Conservation (phyloP, 2,113 vertebrate genomes). For the Vimba vimba region DNA sequence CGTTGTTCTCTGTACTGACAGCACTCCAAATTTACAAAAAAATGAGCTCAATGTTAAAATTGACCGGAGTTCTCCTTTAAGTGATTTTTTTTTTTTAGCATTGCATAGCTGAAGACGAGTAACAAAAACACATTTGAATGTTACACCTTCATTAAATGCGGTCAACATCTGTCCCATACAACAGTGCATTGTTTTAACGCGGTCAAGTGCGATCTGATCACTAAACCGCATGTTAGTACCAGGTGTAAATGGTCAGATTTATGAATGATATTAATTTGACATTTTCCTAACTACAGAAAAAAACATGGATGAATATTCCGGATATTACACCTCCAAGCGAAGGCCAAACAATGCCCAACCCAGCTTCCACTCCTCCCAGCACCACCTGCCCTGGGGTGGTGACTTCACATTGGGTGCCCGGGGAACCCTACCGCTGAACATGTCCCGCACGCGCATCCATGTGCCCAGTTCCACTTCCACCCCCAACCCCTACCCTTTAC, state of each 20-base stretch:
- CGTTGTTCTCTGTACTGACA: no score
- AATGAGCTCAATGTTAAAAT: no score
- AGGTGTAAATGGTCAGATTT: background rate
- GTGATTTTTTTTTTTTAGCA: background rate
- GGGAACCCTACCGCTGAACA: constrained; percentile 84
- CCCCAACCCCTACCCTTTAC: constrained; percentile 80
- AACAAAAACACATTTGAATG: background rate
- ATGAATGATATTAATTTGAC: constrained; percentile 8
- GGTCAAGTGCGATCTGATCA: background rate
- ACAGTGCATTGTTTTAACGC: background rate
- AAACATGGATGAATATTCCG: constrained; percentile 88
- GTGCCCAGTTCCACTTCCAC: constrained; percentile 71
- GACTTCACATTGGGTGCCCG: constrained; percentile 75
- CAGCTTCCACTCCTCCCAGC: constrained; percentile 79
- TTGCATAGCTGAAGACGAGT: background rate
- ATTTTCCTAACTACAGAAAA: constrained; percentile 74
- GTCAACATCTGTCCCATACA: background rate
- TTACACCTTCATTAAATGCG: background rate
- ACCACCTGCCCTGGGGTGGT: constrained; percentile 76
- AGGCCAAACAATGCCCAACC: constrained; percentile 74
- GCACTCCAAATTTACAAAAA: no score
- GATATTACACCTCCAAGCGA: constrained; percentile 82
- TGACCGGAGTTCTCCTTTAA: no score
- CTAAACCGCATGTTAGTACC: background rate
- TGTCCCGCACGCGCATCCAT: constrained; percentile 75